These are phyloP conservation scores for Congeria kusceri DNA, from an alignment of 2,888 invertebrate species.

Conservation along the genomic window DNA sequence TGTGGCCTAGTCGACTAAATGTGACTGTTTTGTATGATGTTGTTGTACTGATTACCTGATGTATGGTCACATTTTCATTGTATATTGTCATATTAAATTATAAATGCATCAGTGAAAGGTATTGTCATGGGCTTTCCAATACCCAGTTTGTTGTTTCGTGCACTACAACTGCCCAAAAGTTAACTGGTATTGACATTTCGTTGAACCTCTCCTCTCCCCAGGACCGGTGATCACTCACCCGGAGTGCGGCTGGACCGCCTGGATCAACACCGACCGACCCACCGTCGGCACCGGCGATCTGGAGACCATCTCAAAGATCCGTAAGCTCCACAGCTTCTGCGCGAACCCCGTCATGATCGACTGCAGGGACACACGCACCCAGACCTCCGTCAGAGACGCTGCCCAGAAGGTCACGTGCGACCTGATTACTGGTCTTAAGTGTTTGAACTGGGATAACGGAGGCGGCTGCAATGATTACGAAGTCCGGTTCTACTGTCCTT, in stretches of 20 bases:
- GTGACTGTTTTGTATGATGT: no score
- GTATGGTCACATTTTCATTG: no score
- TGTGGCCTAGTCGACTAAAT: no score
- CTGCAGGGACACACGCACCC: conserved; percentile 90
- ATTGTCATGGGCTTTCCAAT: no score
- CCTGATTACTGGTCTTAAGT: conserved; percentile 73
- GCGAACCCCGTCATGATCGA: conserved; percentile 88
- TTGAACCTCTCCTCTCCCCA: conserved; percentile 11
- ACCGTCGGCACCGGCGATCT: conserved; percentile 77
- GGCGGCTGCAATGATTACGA: conserved; percentile 80
- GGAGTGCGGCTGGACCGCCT: conserved; percentile 80
- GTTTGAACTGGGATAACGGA: conserved; percentile 73
- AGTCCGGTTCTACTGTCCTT: conserved; percentile 86
- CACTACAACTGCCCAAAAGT: no score
- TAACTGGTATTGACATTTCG: neutral
- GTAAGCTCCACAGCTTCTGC: conserved; percentile 74
- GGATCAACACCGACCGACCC: conserved; percentile 79
- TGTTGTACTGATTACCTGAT: no score
- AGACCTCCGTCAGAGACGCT: conserved; percentile 89
- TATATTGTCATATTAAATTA: no score
- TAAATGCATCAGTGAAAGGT: no score
- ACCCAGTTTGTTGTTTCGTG: no score
- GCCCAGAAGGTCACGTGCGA: conserved; percentile 92
- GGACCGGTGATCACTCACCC: conserved; percentile 66
- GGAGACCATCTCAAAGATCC: conserved; percentile 76